Percentiles rank a stretch among this genome's conserved stretches.
These are phyloP conservation scores for Heterocephalus glaber DNA, from an alignment of 2,113 vertebrate species.

Conservation along the genomic window DNA sequence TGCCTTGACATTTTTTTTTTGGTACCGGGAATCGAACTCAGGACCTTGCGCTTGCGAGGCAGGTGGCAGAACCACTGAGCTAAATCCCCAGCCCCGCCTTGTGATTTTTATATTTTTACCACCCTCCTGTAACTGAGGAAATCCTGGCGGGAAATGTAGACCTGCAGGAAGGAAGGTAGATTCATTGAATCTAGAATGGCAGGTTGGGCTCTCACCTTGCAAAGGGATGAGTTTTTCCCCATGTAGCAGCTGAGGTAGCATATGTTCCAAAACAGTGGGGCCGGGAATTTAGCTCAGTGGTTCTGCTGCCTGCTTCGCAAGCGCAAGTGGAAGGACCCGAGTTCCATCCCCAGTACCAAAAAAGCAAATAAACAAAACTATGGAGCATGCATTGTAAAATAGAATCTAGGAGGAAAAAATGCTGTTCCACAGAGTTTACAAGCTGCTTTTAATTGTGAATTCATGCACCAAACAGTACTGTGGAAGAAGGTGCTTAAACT, in stretches of 20 bases:
- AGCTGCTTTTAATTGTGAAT: slow-evolving; percentile 23
- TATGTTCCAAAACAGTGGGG: slow-evolving; percentile 31
- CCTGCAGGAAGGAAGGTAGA: background rate
- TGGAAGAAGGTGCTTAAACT: background rate
- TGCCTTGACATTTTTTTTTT: background rate
- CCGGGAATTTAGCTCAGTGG: no score
- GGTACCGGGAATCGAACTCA: no score
- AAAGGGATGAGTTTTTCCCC: background rate
- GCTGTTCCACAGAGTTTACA: background rate
- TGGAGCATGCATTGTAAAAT: background rate
- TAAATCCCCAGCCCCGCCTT: no score
- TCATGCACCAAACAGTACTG: background rate
- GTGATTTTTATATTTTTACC: background rate
- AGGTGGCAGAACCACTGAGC: no score
- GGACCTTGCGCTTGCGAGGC: no score
- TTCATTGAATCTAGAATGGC: background rate
- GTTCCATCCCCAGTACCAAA: no score
- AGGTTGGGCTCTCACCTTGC: background rate
- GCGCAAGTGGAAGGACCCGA: no score
- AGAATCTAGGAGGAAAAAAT: background rate
- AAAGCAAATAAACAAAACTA: no score
- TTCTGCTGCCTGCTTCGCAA: no score
- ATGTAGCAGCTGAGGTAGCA: background rate
- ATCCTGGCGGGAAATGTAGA: background rate
- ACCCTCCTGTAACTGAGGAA: background rate